Base-by-base conservation (phyloP, 92 coral and sea anemone species). In the Phenganax subtilis region DNA sequence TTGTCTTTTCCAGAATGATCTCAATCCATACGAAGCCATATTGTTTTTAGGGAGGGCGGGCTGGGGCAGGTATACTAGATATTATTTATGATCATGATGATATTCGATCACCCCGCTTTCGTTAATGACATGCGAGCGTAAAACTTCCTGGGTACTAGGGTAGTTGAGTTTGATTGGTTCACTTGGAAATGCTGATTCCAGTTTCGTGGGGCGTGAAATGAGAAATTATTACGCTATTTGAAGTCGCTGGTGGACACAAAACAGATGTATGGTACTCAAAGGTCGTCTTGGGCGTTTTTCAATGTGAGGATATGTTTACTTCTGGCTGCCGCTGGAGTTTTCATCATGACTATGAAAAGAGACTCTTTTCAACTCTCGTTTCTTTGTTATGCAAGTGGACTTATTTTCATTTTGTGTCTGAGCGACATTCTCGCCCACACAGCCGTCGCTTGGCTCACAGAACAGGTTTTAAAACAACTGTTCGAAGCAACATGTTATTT, bases 1-100 rank as follows among this genome's bases (percentile, higher is more conserved):
- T 16, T 71, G 55, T 47, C 52, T 76, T 76, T 69, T 57, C 81
- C 81, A 76, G 14, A 76, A 76, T 16, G 81, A 76, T 14, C 71
- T 57, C 81, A 76, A 59, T 51, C 47, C 30, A 28, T 57, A 58
- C 51, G 56, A 67, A 57, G 81, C 71, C 81, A 76, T 76, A 31
- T 76, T 76, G 81, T 5, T 37, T 37, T 37, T 37, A 37, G 47
- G 47, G 47, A 37, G 47, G 47, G 47, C 47, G 47, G 47, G 47
- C 47, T 37, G 47, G 3, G 47, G 47, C 47, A 1, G 47, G 47
- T 37, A 37, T 37, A 5, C 47, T 5, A 37, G 47, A 20, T 20
- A 20, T 20, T 20, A 20, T 20, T 20, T 20, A 20, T 20, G 25
- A 20, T 37, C 5, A 37, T 37, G 47, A 37, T 37, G 47, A 37